A percentile compares a stretch with the other conserved stretches of the same genome.
Evolutionary conservation across 1,140 invertebrate genomes (phyloP).

Genomic region (Bombus soroeensis): DNA sequence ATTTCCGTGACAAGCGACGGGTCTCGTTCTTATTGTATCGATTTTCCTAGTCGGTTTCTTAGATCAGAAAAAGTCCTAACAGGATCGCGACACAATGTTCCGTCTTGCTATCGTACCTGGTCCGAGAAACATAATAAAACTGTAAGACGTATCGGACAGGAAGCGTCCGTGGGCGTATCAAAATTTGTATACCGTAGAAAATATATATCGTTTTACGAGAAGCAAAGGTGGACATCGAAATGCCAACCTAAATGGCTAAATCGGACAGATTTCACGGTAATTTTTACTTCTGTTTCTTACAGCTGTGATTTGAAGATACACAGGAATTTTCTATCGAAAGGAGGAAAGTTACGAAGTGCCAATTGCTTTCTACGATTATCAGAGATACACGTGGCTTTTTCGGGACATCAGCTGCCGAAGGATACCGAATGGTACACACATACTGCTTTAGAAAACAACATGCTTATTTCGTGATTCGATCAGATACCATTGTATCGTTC

Average conservation of each 20-base stretch:
- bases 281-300: slow-evolving; percentile 26
- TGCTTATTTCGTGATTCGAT: slow-evolving; percentile 75
- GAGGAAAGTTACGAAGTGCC: slow-evolving; percentile 24
- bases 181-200: slow-evolving; percentile 21
- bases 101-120: slow-evolving; percentile 56
- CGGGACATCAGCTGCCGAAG: slow-evolving; percentile 72
- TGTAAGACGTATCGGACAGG: background rate
- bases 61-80: slow-evolving; percentile 46
- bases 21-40: slow-evolving; percentile 72
- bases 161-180: slow-evolving; percentile 48
- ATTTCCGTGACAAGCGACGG: slow-evolving; percentile 75
- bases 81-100: slow-evolving; percentile 69
- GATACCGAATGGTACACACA: slow-evolving; percentile 71
- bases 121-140: slow-evolving; percentile 69
- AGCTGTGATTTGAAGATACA: background rate
- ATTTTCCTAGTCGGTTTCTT: slow-evolving; percentile 72
- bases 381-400: slow-evolving; percentile 41
- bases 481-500: slow-evolving; percentile 77
- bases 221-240: background rate
- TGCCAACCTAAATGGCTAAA: background rate
- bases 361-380: slow-evolving; percentile 53
- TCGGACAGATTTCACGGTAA: slow-evolving; percentile 65
- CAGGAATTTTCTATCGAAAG: slow-evolving; percentile 5
- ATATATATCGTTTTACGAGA: background rate
- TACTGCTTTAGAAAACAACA: slow-evolving; percentile 75